Base-by-base conservation (phyloP, 2,888 invertebrate species). In the Chymomyza procnemis region DNA sequence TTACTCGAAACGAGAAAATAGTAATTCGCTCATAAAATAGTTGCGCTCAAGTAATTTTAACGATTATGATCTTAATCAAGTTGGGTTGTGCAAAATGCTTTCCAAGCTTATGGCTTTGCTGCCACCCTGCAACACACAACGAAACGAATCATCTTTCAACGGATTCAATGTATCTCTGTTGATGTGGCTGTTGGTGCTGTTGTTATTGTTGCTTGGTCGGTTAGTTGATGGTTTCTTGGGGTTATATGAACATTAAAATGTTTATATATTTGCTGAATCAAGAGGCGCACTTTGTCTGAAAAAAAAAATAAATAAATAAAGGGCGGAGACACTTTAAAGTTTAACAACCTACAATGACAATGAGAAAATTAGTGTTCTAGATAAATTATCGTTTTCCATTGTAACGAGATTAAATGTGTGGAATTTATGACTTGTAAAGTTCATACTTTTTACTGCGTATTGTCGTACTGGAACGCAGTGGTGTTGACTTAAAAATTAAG, bases 11-110 rank as follows among this genome's bases (percentile, higher is more conserved):
- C 19, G 19, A 50, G 19, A 50, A 50, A 50, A 50, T 50, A 50
- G 50, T 50, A 50, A 50, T 50, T 50, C 19, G 74, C 76, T 85
- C 84, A 70, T 81, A 81, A 84, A 82, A 85, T 83, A 85, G 84
- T 85, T 80, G 81, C 81, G 81, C 86, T 85, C 82, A 79, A 82
- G 82, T 82, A 78, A 83, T 85, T 82, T 82, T 85, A 82, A 82
- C 84, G 86, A 85, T 82, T 86, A 85, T 85, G 86, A 85, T 82
- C 82, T 84, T 85, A 85, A 82, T 82, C 86, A 82, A 82, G 73
- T 78, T 80, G 73, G 14, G 14, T 57, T 18, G 14, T n/a, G 57
- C 19, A 34, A 34, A 57, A 19, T 60, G 47, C n/a, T 41, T 56
- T 30, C 3, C 56, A 22, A 56, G 56, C 56, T 21, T 56, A 21